phyloP scores from a whole-genome alignment of 2,888 invertebrate genomes.

The Adineta ricciae region DNA sequence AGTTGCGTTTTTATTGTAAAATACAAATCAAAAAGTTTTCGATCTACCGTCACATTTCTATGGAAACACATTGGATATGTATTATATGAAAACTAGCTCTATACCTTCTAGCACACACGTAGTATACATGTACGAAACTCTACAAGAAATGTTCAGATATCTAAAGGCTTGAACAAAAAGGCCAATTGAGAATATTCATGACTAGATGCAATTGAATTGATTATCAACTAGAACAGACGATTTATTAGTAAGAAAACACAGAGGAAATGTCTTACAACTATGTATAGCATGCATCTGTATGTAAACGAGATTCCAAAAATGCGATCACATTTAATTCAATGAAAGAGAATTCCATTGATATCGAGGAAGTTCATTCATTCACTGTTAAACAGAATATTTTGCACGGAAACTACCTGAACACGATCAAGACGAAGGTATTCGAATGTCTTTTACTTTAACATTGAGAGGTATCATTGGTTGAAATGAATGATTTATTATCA shows the following conservation, averaged over 20 bases:
- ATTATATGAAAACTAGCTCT: neutral
- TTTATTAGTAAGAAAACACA: neutral
- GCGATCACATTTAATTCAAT: neutral
- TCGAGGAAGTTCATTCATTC: neutral
- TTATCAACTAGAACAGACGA: neutral
- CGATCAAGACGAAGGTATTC: too few species aligned
- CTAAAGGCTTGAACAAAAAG: too few species aligned
- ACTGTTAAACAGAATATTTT: neutral
- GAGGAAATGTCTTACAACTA: neutral
- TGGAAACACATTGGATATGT: neutral
- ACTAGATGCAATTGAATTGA: neutral
- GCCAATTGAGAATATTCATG: neutral
- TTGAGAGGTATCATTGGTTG: neutral
- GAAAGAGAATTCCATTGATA: neutral
- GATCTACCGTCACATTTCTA: neutral
- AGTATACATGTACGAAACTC: neutral
- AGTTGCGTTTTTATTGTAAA: slow-evolving; percentile 3
- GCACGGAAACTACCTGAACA: neutral
- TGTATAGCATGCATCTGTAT: neutral
- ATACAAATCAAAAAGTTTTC: neutral
- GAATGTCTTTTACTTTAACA: too few species aligned
- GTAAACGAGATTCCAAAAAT: neutral
- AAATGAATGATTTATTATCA: too few species aligned
- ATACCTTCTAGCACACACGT: neutral
- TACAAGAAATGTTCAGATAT: too few species aligned